These are phyloP conservation scores for Ephestia elutella DNA, from an alignment of 1,140 invertebrate species.

Conservation along the genomic window DNA sequence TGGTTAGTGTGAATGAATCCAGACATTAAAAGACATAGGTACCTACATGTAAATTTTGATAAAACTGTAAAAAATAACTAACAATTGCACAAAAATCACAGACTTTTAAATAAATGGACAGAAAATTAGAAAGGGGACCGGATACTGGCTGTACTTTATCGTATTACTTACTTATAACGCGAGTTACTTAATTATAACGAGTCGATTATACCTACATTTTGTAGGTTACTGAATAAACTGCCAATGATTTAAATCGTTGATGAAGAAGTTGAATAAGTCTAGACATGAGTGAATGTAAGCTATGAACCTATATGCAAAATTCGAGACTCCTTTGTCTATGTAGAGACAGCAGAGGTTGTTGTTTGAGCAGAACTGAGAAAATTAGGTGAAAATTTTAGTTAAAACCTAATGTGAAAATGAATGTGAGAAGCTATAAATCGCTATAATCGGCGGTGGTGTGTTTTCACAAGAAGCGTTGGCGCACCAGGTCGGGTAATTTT, in stretches of 20 bases:
- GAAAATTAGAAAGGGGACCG: constrained; percentile 38
- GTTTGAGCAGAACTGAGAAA: no score
- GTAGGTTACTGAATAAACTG: constrained; percentile 1
- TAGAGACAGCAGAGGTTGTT: no score
- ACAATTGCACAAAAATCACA: no score
- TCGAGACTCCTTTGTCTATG: no score
- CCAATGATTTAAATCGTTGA: not conserved
- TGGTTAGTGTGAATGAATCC: not conserved
- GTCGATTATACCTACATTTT: not conserved
- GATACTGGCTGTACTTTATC: constrained; percentile 41
- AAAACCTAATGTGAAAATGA: constrained; percentile 28
- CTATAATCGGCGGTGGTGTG: constrained; percentile 23
- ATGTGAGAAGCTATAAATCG: constrained; percentile 55
- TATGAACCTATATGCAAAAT: no score
- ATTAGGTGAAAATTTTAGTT: not conserved
- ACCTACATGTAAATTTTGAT: no score
- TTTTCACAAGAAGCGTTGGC: constrained; percentile 5
- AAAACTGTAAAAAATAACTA: no score
- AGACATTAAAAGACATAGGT: no score
- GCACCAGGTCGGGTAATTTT: constrained; percentile 58
- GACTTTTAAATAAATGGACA: not conserved
- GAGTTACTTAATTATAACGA: constrained; percentile 33
- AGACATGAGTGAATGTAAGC: no score
- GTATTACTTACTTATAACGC: no score
- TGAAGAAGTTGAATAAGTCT: no score